These are phyloP conservation scores for Enoplosus armatus DNA, from an alignment of 2,797 vertebrate species.

Conservation along the genomic window DNA sequence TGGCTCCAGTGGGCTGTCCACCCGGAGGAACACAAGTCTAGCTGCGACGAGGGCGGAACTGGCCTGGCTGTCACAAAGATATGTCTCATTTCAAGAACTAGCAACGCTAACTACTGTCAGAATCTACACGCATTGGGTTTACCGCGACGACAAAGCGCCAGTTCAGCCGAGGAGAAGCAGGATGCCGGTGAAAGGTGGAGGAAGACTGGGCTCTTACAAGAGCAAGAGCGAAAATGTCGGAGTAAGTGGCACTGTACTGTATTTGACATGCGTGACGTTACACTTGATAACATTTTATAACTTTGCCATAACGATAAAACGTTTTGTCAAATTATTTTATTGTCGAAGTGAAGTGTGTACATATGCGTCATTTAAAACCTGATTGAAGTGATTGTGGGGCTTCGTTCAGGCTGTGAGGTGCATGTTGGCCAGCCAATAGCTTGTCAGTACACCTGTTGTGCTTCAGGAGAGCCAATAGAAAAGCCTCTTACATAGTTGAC, in stretches of 20 bases:
- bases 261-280: conserved; percentile 3
- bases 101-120: not conserved
- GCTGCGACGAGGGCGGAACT: conserved; percentile 53
- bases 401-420: conserved; percentile 11
- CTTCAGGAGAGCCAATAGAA: conserved; percentile 29
- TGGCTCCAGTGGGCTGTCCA: conserved; percentile 31
- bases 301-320: not conserved
- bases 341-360: not conserved
- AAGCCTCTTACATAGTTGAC: not conserved
- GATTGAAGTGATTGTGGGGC: not conserved
- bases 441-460: conserved; percentile 56
- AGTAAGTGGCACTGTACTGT: conserved; percentile 69
- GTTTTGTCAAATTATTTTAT: accelerated
- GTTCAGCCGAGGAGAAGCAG: conserved; percentile 45
- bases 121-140: not conserved
- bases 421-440: conserved; percentile 31
- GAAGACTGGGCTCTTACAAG: conserved; percentile 73
- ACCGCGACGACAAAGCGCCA: conserved; percentile 3
- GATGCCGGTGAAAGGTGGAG: conserved; percentile 85
- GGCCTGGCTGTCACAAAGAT: conserved; percentile 27
- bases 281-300: not conserved
- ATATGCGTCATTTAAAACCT: not conserved
- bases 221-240: conserved; percentile 74
- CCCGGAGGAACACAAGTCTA: conserved; percentile 25
- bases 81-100: conserved; percentile 23